A percentile compares a stretch with the other conserved stretches of the same genome.
Conservation (phyloP, 2,797 vertebrate genomes). For the Morelia viridis region DNA sequence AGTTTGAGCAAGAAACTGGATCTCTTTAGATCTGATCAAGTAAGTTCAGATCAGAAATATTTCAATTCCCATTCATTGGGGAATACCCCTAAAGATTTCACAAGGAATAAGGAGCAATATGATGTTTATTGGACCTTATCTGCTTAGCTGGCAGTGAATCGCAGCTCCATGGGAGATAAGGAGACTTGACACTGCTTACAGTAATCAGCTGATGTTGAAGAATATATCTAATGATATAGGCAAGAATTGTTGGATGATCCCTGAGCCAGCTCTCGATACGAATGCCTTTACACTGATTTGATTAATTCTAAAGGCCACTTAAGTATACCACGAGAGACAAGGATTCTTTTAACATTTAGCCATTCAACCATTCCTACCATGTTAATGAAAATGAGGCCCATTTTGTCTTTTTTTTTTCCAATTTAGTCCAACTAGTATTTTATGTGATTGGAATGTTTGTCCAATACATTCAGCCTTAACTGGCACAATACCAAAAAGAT, state of each 20-base stretch:
- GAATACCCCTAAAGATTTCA: background rate
- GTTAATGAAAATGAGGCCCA: background rate
- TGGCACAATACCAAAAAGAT: background rate
- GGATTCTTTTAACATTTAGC: background rate
- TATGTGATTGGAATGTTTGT: background rate
- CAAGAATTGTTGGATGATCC: background rate
- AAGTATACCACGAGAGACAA: background rate
- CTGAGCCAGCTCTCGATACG: background rate
- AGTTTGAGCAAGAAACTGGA: background rate
- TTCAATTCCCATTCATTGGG: background rate
- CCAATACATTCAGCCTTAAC: background rate
- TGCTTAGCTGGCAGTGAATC: background rate
- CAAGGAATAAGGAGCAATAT: background rate
- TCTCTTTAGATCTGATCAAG: background rate
- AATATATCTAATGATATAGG: background rate
- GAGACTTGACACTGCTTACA: background rate
- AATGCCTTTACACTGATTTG: background rate
- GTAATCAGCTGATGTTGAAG: background rate
- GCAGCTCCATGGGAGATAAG: background rate
- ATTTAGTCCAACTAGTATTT: background rate
- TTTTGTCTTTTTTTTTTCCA: background rate
- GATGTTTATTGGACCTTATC: background rate
- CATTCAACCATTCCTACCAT: background rate
- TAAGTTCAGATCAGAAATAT: background rate
- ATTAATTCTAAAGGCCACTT: background rate